phyloP scores from a whole-genome alignment of 2,113 vertebrate species.

The Pavo muticus region DNA sequence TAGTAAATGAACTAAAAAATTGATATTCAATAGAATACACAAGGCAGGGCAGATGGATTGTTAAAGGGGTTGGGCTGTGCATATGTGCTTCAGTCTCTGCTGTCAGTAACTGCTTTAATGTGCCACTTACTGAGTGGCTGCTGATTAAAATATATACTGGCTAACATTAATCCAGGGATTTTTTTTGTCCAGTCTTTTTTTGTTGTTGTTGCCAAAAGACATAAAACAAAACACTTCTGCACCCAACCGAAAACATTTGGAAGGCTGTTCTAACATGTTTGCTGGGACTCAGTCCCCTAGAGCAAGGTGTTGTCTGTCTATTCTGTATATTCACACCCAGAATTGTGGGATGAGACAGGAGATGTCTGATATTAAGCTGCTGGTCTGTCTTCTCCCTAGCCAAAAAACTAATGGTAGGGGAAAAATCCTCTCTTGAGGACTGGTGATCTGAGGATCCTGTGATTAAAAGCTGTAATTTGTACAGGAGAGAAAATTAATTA shows the following conservation, averaged over 20 bases:
- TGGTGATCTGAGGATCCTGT: background rate
- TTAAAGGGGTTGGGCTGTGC: background rate
- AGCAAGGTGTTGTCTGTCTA: background rate
- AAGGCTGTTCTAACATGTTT: background rate
- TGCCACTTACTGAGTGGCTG: background rate
- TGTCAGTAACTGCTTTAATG: constrained; percentile 42
- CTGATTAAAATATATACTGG: background rate
- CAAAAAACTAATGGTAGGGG: accelerated
- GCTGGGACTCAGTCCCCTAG: background rate
- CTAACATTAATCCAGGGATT: background rate
- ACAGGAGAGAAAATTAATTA: background rate
- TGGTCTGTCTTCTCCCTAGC: background rate
- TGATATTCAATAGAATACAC: constrained; percentile 2
- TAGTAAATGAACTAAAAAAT: background rate
- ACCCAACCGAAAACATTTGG: background rate
- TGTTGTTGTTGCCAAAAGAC: background rate
- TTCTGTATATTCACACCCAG: no score
- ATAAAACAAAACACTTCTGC: background rate
- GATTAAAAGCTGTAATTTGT: background rate
- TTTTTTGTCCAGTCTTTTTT: accelerated
- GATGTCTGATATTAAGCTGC: background rate
- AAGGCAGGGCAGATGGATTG: constrained; percentile 55
- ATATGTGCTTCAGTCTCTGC: background rate
- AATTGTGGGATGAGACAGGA: background rate
- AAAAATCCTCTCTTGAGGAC: background rate